phyloP scores from a whole-genome alignment of 2,113 vertebrate species.

The Hiodon alosoides region DNA sequence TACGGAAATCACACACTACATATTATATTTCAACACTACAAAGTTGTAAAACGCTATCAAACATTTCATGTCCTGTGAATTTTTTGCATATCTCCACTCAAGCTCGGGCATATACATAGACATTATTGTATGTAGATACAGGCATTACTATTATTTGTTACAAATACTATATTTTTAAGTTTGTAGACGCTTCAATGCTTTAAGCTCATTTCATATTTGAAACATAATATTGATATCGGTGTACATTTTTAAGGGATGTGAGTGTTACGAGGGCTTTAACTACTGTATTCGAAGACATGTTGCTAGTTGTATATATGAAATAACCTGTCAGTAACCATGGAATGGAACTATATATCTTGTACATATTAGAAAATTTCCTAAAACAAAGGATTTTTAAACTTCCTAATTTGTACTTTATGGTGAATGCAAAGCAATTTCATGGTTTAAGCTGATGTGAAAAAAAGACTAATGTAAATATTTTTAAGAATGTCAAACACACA shows the following conservation, averaged over 20 bases:
- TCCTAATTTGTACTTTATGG: slow-evolving; percentile 83
- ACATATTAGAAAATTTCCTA: slow-evolving; percentile 84
- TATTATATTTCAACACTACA: neutral
- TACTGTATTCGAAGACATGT: slow-evolving; percentile 52
- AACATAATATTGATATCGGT: slow-evolving; percentile 19
- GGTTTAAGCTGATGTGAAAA: slow-evolving; percentile 56
- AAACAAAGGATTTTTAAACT: slow-evolving; percentile 70
- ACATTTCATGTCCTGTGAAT: no score
- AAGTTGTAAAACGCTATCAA: no score
- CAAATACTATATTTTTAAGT: slow-evolving; percentile 28
- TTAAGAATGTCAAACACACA: slow-evolving; percentile 43
- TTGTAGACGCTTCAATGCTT: slow-evolving; percentile 27
- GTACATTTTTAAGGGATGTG: slow-evolving; percentile 24
- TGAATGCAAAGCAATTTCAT: slow-evolving; percentile 43
- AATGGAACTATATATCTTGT: slow-evolving; percentile 68
- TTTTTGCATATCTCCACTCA: no score
- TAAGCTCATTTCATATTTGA: neutral
- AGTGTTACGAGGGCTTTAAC: slow-evolving; percentile 21
- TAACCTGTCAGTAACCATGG: slow-evolving; percentile 62
- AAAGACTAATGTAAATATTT: slow-evolving; percentile 78
- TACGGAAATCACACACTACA: no score
- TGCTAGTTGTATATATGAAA: slow-evolving; percentile 72
- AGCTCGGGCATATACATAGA: neutral
- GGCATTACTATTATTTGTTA: slow-evolving; percentile 6
- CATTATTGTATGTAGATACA: neutral